Base-by-base conservation (phyloP, 2,888 invertebrate species). In the Coecobrya sp. region DNA sequence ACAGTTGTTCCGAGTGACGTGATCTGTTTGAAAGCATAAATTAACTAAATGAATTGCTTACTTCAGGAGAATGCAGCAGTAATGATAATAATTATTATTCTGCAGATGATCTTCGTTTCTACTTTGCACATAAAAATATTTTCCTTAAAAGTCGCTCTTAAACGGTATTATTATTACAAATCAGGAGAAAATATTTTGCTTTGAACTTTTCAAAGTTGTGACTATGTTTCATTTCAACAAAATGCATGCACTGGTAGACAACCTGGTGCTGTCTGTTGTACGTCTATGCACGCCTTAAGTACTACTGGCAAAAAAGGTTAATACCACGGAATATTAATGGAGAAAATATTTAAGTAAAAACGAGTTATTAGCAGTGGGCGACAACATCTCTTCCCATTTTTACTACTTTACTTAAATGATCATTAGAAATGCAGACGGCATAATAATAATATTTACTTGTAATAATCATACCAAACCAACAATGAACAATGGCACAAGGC, bases 341-440 rank as follows among this genome's bases (percentile, higher is more conserved):
- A 42, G n/a, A 70, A 19, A 70, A 19, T 55, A 84, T 86, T 86
- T 22, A 27, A 68, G 55, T 49, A 59, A 65, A 88, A 88, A 88
- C 87, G 79, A 87, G 87, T 87, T 87, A 81, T 88, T 52, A 86
- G 52, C 68, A 86, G 86, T 86, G 73, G 73, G 73, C 45, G 73
- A 73, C 73, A 73, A 45, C 45, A 73, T 73, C 45, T 73, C 70
- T 16, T 70, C 70, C 70, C 73, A 73, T 73, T 73, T 73, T 73
- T 45, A 73, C 45, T 73, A 68, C 42, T 65, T 85, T 68, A 45
- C 73, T 73, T 85, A 85, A 49, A 65, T 36, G 49, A 49, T 45
- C 68, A 76, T 79, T 87, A 27, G 36, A 62, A 87, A 87, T 87
- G 87, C 87, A 55, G 22, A 55, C 55, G 52, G 86, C 73, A 86